A percentile compares a stretch with the other conserved stretches of the same genome.
These are phyloP conservation scores for Oedothorax gibbosus DNA, from an alignment of 1,140 invertebrate species.

Conservation along the genomic window DNA sequence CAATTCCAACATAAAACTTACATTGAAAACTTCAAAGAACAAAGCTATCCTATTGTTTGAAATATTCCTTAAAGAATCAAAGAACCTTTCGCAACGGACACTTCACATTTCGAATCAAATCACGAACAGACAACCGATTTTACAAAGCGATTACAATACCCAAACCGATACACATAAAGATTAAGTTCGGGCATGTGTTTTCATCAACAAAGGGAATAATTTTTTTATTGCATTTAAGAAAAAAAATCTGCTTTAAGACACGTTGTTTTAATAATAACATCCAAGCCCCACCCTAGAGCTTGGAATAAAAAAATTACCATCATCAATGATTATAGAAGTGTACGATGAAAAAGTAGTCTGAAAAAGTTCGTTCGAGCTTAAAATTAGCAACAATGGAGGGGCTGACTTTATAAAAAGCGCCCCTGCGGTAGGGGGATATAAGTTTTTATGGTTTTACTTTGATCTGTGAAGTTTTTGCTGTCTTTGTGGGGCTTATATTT, in stretches of 20 bases:
- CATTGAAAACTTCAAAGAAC: constrained; percentile 20
- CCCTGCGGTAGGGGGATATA: not conserved
- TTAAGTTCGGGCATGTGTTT: not conserved
- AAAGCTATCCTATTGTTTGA: not conserved
- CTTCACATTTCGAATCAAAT: constrained; percentile 24
- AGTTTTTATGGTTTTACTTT: constrained; percentile 28
- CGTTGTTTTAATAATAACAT: constrained; percentile 22
- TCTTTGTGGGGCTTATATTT: not conserved
- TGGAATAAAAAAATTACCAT: constrained; percentile 29
- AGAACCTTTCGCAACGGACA: constrained; percentile 1
- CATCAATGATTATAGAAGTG: constrained; percentile 17
- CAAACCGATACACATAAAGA: not conserved
- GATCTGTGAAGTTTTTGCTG: constrained; percentile 28
- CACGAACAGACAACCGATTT: not conserved
- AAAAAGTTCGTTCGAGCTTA: constrained; percentile 19
- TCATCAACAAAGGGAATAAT: constrained; percentile 5
- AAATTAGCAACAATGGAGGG: constrained; percentile 39
- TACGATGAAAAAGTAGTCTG: not conserved
- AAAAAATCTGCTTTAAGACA: not conserved
- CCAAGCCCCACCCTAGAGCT: constrained; percentile 10
- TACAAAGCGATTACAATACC: constrained; percentile 9
- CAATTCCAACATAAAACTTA: no score
- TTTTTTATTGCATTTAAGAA: not conserved
- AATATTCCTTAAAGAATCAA: not conserved
- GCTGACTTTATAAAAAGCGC: not conserved